Evolutionary conservation across 2,888 invertebrate species (phyloP), one percentile per base, ranked within the genome.

Genomic region (Osmoderma eremita): DNA sequence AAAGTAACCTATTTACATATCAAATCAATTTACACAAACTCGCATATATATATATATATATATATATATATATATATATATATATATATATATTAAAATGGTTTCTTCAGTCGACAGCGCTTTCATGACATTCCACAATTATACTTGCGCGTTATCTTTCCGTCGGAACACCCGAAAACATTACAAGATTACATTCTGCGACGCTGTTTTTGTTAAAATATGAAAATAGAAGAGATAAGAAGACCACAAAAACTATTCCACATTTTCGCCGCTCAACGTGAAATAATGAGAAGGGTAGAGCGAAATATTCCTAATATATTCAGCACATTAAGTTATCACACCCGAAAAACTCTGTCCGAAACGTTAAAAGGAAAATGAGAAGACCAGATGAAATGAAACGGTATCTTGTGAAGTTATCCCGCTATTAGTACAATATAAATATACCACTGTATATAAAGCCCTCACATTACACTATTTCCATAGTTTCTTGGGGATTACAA

Each of bases 221-320:
- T 58, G 30, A 45, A 45, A 58, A 58, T 17, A 30, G 24, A 24
- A 45, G 17, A 45, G 58, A 58, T 58, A 58, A 42, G 45, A 17
- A 8, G 17, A 17, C 17, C 20, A 58, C 30, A 45, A 58, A 48
- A 58, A 56, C 58, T 58, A 58, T 45, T 58, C 58, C 17, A 45
- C 45, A 58, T 58, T 58, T 58, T 58, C 45, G 24, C 30, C 45
- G 45, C 22, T 58, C 45, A 58, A 58, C 45, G 10, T 45, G 58
- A 58, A 58, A 45, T 58, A 58, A 45, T 45, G 58, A 58, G 45
- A 36, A 58, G 58, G 45, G 45, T 45, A 45, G 58, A 12, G 50
- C 45, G 39, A 39, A 54, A 54, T 54, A 45, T 45, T 58, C 17
- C 45, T 58, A 58, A 58, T 58, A 45, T 58, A 58, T 58, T 58